These are phyloP conservation scores for Homarus americanus DNA, from an alignment of 1,140 invertebrate genomes.

Conservation along the genomic window DNA sequence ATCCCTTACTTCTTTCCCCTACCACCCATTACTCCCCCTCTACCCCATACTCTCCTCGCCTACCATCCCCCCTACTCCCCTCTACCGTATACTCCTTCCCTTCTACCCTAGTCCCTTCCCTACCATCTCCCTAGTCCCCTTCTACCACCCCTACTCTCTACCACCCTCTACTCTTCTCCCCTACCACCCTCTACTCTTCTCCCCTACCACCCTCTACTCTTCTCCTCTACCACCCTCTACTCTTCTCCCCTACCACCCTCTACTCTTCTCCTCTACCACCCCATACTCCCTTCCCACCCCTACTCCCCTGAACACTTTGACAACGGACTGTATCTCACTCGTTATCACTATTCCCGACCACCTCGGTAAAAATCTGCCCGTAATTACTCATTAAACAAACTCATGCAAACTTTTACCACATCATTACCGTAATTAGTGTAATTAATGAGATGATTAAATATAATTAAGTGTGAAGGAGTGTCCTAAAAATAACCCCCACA, in stretches of 20 bases:
- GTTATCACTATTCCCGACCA: neutral
- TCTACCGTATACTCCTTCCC: too few species aligned
- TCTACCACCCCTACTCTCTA: too few species aligned
- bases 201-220: too few species aligned
- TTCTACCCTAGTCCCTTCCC: neutral
- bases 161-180: too few species aligned
- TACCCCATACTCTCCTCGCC: neutral
- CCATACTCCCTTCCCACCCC: neutral
- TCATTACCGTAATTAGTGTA: neutral
- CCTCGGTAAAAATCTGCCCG: neutral
- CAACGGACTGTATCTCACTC: neutral
- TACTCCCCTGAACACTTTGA: neutral
- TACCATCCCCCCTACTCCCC: neutral
- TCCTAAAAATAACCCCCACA: neutral
- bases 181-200: too few species aligned
- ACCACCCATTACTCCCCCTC: neutral
- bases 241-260: too few species aligned
- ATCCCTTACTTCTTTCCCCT: too few species aligned
- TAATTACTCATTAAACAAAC: neutral
- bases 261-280: too few species aligned
- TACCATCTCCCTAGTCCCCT: neutral
- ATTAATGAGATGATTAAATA: neutral
- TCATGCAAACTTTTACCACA: neutral
- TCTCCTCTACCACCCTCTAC: neutral
- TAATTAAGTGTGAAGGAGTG: neutral